Evolutionary conservation across 2,113 vertebrate species (phyloP).

Genomic region (Castor canadensis): DNA sequence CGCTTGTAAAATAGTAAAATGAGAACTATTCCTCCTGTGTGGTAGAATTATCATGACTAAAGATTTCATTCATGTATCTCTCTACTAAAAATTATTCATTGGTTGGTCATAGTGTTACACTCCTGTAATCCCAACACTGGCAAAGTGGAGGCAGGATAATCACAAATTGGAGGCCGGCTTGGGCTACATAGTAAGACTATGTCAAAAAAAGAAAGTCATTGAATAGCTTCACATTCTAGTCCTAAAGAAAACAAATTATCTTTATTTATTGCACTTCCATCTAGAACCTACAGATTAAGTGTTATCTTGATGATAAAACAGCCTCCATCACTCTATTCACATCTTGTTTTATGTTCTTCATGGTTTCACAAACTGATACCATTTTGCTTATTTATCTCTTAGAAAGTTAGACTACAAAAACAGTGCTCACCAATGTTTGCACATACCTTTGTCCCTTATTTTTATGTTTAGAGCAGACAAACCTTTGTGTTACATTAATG

Average conservation of each 20-base stretch:
- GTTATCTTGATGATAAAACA: not conserved
- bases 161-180: too few relatives aligned
- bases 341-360: not conserved
- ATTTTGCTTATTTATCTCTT: not conserved
- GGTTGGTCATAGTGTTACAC: too few relatives aligned
- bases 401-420: constrained; percentile 25
- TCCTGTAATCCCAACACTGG: too few relatives aligned
- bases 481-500: not conserved
- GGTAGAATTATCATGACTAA: not conserved
- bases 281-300: not conserved
- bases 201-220: not conserved
- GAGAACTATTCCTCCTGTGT: not conserved
- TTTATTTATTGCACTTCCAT: not conserved
- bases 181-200: too few relatives aligned
- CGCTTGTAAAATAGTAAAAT: not conserved
- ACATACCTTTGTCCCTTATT: not conserved
- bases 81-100: not conserved
- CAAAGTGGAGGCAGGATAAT: too few relatives aligned
- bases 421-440: not conserved
- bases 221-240: not conserved
- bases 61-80: not conserved
- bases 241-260: not conserved
- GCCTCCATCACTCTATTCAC: not conserved
- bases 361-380: not conserved
- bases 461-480: not conserved